phyloP scores from a whole-genome alignment of 2,113 vertebrate species.

The Eulemur rufifrons region DNA sequence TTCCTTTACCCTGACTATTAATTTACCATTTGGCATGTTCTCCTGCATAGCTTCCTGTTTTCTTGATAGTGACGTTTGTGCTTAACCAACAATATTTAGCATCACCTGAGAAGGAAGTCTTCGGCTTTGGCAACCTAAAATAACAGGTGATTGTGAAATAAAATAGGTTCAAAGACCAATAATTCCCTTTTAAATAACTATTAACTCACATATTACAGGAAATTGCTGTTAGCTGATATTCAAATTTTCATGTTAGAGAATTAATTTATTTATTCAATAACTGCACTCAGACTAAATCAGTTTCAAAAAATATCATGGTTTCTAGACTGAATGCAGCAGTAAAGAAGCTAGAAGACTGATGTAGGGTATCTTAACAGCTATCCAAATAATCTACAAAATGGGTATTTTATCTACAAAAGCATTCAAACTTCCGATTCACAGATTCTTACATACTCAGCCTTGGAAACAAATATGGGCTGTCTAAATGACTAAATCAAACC shows the following conservation, averaged over 20 bases:
- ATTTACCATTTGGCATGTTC: slow-evolving; percentile 70
- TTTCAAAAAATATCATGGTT: slow-evolving; percentile 6
- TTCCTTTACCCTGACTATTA: slow-evolving; percentile 70
- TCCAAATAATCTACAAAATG: slow-evolving; percentile 16
- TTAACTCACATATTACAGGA: slow-evolving; percentile 18
- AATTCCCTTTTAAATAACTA: slow-evolving; percentile 32
- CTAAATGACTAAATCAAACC: neutral
- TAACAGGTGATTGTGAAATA: slow-evolving; percentile 58
- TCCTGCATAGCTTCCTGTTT: slow-evolving; percentile 73
- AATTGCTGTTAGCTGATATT: slow-evolving; percentile 32
- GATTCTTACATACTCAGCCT: neutral
- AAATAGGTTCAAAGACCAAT: slow-evolving; percentile 22
- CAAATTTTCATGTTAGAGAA: slow-evolving; percentile 46
- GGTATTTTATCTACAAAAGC: neutral
- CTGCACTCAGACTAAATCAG: slow-evolving; percentile 24
- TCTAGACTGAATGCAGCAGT: neutral
- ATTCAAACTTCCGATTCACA: neutral
- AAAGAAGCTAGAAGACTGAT: slow-evolving; percentile 25
- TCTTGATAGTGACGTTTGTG: slow-evolving; percentile 71
- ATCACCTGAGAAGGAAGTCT: slow-evolving; percentile 70
- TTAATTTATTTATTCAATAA: neutral
- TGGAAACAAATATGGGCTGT: neutral
- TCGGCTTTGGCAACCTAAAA: slow-evolving; percentile 61
- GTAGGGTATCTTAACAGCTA: neutral
- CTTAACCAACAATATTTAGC: slow-evolving; percentile 67